Evolutionary conservation across 1,140 invertebrate species (phyloP), one percentile per base, ranked within the genome.

Genomic region (Euborellia annulipes): DNA sequence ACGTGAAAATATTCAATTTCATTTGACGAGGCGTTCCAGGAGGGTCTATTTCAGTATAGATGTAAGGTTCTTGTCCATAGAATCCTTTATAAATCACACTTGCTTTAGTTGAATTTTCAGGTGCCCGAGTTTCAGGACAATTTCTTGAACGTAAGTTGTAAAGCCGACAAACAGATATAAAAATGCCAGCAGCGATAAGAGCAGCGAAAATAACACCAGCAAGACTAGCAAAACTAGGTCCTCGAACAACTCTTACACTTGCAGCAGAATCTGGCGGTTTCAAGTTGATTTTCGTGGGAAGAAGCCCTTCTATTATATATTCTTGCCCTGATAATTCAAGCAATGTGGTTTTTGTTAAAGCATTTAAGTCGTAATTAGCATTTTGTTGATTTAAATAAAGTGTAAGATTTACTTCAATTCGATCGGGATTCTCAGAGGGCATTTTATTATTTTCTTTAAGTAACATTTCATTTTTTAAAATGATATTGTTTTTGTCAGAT

Each of bases 261-360:
- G n/a, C n/a, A 18, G 36, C n/a, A 7, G 18, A 7, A 18, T 16
- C 36, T 7, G 18, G 4, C 7, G 36, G n/a, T 6, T 16, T 22
- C 3, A n/a, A 41, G 20, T 41, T 23, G 18, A 20, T 22, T 17
- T 44, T 2, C 39, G 37, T 14, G 38, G 34, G 13, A 36, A 19
- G 27, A 37, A n/a, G 8, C 43, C 41, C 36, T 34, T 41, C 23
- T 6, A 27, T 27, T 4, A 27, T 27, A 46, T 61, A 62, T 48
- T 61, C 60, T 41, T 62, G 57, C 4, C 59, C 61, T 6, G 59
- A 60, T 7, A 61, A 46, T 50, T 62, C 58, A 36, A 61, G 46
- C 13, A 62, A 46, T 13, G 61, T 62, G 7, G 58, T 57, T 48
- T 62, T 62, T 2, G 58, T 58, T 27, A 27, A 11, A 27, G 23